Conservation (phyloP, 2,113 vertebrate genomes). For the Laticauda colubrina region DNA sequence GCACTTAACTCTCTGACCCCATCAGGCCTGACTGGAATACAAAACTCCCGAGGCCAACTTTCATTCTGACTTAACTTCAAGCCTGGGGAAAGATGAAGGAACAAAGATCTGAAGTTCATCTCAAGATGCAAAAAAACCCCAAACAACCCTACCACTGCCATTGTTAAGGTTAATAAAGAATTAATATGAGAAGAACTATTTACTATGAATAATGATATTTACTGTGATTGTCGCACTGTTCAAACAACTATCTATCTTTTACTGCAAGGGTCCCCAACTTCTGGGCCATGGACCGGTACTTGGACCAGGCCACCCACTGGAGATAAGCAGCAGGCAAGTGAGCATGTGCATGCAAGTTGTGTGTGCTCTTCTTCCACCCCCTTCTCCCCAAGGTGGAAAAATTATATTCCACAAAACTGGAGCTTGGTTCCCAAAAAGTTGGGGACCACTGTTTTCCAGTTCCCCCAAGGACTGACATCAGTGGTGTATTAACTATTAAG, state of each 20-base stretch:
- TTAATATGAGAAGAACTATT: not conserved
- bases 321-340: not conserved
- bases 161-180: not conserved
- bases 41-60: not conserved
- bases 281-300: not conserved
- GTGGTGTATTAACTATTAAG: too few relatives aligned
- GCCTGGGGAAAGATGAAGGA: not conserved
- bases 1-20: conserved; percentile 32
- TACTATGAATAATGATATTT: not conserved
- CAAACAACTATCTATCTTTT: not conserved
- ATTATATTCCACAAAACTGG: not conserved
- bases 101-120: not conserved
- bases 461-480: too few relatives aligned
- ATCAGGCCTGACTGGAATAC: conserved; percentile 9
- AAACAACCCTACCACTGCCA: not conserved
- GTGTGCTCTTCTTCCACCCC: not conserved
- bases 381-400: not conserved
- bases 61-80: not conserved
- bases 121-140: not conserved
- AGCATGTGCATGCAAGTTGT: not conserved
- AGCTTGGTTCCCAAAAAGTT: too few relatives aligned
- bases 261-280: not conserved
- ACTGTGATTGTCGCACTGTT: not conserved
- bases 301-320: not conserved
- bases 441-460: too few relatives aligned